Percentiles rank a stretch among this genome's conserved stretches.
These are phyloP conservation scores for Pipistrellus nathusii DNA, from an alignment of 2,797 vertebrate species.

Conservation along the genomic window DNA sequence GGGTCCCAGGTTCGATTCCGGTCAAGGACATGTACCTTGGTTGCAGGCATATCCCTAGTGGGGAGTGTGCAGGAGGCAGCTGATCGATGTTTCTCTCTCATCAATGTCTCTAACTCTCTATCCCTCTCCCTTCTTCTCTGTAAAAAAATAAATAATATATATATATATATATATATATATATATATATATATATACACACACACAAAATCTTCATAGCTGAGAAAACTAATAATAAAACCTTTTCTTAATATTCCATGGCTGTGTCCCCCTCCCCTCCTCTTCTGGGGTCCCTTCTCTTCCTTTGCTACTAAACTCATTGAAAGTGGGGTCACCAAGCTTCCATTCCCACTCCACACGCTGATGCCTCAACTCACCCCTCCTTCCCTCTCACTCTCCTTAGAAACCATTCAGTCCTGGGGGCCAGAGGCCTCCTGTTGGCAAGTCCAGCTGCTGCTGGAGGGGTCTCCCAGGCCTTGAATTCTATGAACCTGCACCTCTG, in stretches of 20 bases:
- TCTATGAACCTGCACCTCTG: rapidly evolving
- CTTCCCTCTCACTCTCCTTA: neutral
- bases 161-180: too few relatives aligned
- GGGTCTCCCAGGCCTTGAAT: neutral
- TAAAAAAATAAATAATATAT: too few relatives aligned
- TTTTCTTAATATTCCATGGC: neutral
- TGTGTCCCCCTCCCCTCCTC: rapidly evolving
- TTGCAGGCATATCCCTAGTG: too few relatives aligned
- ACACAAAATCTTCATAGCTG: neutral
- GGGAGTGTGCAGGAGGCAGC: too few relatives aligned
- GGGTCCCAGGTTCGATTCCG: too few relatives aligned
- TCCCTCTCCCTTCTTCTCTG: too few relatives aligned
- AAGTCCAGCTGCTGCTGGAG: neutral
- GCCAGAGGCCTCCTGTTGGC: neutral
- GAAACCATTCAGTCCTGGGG: neutral
- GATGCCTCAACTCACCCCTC: neutral
- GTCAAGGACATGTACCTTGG: too few relatives aligned
- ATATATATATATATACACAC: too few relatives aligned
- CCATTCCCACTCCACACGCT: neutral
- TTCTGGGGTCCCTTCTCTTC: neutral
- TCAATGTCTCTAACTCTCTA: too few relatives aligned
- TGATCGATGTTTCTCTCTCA: too few relatives aligned
- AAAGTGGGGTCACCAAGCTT: neutral
- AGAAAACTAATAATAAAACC: neutral
- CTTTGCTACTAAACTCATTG: neutral